Conservation (phyloP, 2,888 invertebrate species). For the Metacarcinus magister region DNA sequence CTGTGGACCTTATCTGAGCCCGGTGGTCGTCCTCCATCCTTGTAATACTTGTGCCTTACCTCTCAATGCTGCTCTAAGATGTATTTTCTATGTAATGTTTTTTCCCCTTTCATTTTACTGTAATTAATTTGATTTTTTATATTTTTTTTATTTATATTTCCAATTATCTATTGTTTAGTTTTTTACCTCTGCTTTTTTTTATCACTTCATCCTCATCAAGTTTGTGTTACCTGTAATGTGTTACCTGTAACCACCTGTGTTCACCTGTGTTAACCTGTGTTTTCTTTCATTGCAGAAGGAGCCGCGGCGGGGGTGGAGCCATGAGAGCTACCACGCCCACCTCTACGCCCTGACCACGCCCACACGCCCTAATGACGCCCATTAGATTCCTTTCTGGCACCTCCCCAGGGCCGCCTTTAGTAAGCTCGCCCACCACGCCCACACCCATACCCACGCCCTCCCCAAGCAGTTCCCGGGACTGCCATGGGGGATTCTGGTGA, state of each 20-base stretch:
- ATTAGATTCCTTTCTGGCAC: constrained; percentile 40
- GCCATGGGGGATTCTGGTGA: constrained; percentile 61
- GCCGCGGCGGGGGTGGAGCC: constrained; percentile 60
- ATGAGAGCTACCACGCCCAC: constrained; percentile 63
- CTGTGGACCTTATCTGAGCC: background rate
- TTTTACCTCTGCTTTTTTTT: too few relatives aligned
- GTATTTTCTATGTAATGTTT: background rate
- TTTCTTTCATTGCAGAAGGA: background rate
- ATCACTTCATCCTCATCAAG: too few relatives aligned
- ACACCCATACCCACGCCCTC: background rate
- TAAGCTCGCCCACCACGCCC: constrained; percentile 1
- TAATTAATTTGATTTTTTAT: background rate
- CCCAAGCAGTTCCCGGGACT: constrained; percentile 1
- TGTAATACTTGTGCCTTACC: background rate
- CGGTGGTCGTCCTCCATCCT: background rate
- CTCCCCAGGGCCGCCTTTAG: constrained; percentile 61
- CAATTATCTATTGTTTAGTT: background rate
- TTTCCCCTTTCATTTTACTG: background rate
- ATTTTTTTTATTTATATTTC: background rate
- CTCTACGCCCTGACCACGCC: constrained; percentile 64
- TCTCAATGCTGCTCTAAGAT: background rate
- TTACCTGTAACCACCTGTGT: too few relatives aligned
- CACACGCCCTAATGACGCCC: constrained; percentile 67
- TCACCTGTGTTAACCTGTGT: background rate
- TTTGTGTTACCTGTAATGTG: background rate